Conservation (phyloP, 2,888 invertebrate species). For the Panopea generosa region DNA sequence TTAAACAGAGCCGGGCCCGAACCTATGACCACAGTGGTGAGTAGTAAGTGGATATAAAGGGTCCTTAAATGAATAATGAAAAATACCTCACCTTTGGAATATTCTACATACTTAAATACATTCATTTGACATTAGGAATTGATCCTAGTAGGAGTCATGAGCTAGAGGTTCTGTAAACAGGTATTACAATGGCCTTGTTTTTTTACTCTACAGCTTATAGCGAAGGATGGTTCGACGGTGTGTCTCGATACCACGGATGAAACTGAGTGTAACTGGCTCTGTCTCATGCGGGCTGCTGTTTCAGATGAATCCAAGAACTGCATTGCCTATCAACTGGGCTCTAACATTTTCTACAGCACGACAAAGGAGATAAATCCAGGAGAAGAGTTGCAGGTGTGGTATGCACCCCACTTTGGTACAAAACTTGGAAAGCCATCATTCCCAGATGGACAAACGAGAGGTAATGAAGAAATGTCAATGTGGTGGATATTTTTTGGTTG, state of each 20-base stretch:
- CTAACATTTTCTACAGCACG: constrained; percentile 80
- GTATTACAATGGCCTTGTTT: too few species aligned
- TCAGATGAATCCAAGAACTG: constrained; percentile 87
- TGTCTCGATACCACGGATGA: constrained; percentile 88
- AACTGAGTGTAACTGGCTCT: constrained; percentile 88
- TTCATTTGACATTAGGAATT: too few species aligned
- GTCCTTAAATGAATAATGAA: too few species aligned
- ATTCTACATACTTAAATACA: too few species aligned
- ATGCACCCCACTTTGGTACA: constrained; percentile 87
- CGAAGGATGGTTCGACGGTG: constrained; percentile 84
- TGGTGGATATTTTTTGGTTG: too few species aligned
- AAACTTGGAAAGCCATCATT: constrained; percentile 85
- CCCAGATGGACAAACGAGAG: constrained; percentile 78
- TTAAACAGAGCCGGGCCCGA: too few species aligned
- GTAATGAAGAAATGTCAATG: constrained; percentile 58
- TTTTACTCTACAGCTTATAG: constrained; percentile 85
- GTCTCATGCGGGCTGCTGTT: constrained; percentile 87
- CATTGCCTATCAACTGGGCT: constrained; percentile 88
- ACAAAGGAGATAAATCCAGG: constrained; percentile 85
- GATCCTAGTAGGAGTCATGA: too few species aligned
- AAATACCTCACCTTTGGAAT: too few species aligned
- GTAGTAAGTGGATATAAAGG: too few species aligned
- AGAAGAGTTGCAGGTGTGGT: constrained; percentile 88
- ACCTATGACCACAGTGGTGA: too few species aligned
- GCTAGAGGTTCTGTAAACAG: too few species aligned